These are phyloP conservation scores for Melanerpes aurifrons DNA, from an alignment of 2,113 vertebrate genomes.

Conservation along the genomic window DNA sequence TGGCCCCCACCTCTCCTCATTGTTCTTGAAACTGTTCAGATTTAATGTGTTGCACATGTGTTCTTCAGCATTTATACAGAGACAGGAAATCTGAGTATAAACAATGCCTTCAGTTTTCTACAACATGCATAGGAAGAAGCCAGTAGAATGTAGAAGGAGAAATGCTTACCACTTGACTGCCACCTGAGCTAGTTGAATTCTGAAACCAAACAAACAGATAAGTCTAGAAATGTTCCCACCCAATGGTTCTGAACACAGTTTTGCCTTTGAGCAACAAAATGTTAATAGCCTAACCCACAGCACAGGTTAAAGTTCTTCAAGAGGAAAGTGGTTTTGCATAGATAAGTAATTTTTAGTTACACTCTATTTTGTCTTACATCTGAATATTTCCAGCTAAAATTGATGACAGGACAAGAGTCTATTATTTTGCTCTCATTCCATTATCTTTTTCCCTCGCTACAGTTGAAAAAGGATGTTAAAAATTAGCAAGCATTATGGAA, in stretches of 20 bases:
- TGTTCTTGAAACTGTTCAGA: background rate
- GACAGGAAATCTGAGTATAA: background rate
- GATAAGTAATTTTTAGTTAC: background rate
- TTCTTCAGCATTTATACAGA: background rate
- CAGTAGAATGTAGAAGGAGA: background rate
- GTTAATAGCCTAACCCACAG: background rate
- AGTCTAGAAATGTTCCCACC: background rate
- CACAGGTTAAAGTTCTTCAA: background rate
- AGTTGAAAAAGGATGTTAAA: background rate
- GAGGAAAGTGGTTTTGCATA: background rate
- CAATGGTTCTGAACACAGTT: background rate
- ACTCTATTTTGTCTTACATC: background rate
- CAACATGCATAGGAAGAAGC: background rate
- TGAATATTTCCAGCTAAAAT: background rate
- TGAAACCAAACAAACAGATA: conserved; percentile 32
- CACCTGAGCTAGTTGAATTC: conserved; percentile 18
- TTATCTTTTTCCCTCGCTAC: background rate
- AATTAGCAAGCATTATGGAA: background rate
- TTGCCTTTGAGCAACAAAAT: background rate
- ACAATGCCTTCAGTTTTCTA: background rate
- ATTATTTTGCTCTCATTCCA: background rate
- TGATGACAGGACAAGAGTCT: background rate
- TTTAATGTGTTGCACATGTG: background rate
- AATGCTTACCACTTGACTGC: conserved; percentile 53
- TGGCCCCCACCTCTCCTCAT: background rate